Conservation (phyloP, 2,113 vertebrate genomes). For the Oryzias celebensis region DNA sequence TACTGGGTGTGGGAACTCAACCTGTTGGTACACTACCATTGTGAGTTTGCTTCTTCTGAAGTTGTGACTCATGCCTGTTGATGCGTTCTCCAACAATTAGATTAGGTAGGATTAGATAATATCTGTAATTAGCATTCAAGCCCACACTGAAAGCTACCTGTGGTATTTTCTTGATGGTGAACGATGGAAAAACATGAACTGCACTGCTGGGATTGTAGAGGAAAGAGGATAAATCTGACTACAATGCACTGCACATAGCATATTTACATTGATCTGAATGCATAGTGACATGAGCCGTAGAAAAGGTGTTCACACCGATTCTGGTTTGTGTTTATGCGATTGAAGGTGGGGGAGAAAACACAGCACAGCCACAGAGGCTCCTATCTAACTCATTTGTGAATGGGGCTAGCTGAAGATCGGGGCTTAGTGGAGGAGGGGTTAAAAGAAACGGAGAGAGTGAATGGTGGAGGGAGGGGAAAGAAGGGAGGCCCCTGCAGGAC, state of each 20-base stretch:
- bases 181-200: constrained; percentile 2
- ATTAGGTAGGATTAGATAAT: constrained; percentile 45
- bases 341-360: constrained; percentile 22
- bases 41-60: constrained; percentile 32
- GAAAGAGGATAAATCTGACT: neutral
- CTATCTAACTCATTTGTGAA: constrained; percentile 60
- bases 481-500: constrained; percentile 58
- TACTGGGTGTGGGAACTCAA: constrained; percentile 78
- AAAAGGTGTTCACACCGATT: constrained; percentile 29
- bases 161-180: constrained; percentile 40
- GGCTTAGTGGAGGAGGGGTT: constrained; percentile 58
- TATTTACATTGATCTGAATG: neutral
- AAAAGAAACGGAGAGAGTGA: constrained; percentile 48
- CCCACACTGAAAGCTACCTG: constrained; percentile 8
- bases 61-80: constrained; percentile 52
- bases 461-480: constrained; percentile 52
- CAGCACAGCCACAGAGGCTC: constrained; percentile 58
- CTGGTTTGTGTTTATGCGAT: constrained; percentile 60
- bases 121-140: constrained; percentile 38
- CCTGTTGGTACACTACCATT: constrained; percentile 76
- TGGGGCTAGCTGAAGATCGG: constrained; percentile 55
- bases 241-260: constrained; percentile 1
- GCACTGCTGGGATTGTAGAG: constrained; percentile 4
- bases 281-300: neutral
- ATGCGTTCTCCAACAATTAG: constrained; percentile 30